Evolutionary conservation across 2,113 vertebrate species (phyloP).

Genomic region (Rhinogobius similis): DNA sequence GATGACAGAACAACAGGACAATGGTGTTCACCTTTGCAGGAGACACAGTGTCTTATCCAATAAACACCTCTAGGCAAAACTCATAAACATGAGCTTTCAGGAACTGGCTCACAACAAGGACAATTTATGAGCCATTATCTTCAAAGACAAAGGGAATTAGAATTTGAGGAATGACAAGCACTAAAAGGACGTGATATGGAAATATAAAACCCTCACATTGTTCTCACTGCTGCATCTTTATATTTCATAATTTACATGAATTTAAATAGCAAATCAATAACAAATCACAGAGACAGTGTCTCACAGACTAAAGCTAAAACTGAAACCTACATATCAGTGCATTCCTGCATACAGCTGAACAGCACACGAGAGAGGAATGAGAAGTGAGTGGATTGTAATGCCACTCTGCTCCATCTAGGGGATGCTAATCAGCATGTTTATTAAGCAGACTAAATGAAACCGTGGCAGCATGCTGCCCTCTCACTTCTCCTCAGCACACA

Average conservation of each 20-base stretch:
- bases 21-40: constrained; percentile 74
- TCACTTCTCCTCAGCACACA: constrained; percentile 18
- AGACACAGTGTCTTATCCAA: constrained; percentile 60
- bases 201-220: constrained; percentile 65
- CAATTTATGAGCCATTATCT: constrained; percentile 78
- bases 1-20: constrained; percentile 47
- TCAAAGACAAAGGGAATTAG: constrained; percentile 78
- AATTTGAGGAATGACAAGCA: constrained; percentile 76
- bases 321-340: constrained; percentile 5
- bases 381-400: constrained; percentile 51
- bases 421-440: constrained; percentile 70
- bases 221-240: constrained; percentile 31
- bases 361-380: constrained; percentile 15
- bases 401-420: constrained; percentile 64
- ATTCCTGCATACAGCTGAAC: constrained; percentile 28
- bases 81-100: constrained; percentile 74
- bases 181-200: constrained; percentile 71
- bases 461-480: constrained; percentile 23
- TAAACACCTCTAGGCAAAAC: constrained; percentile 66
- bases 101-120: constrained; percentile 77
- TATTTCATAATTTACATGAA: constrained; percentile 30
- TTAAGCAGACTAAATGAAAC: constrained; percentile 44
- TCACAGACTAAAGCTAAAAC: constrained; percentile 35
- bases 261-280: constrained; percentile 58
- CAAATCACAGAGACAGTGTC: constrained; percentile 49